These are phyloP conservation scores for Galeopterus variegatus DNA, from an alignment of 2,113 vertebrate species.

Conservation along the genomic window DNA sequence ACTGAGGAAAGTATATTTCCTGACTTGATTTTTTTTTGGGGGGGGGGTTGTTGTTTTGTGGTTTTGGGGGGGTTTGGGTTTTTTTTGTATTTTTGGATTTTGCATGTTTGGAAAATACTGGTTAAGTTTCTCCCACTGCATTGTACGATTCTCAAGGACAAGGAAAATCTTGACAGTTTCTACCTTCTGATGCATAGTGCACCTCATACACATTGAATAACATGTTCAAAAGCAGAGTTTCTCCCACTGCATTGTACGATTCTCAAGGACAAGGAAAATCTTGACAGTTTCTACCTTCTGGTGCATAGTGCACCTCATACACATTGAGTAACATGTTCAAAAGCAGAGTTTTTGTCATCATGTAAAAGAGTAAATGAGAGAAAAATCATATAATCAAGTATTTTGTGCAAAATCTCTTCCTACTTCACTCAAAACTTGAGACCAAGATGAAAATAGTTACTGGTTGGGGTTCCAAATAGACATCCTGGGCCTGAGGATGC, in stretches of 20 bases:
- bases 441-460: neutral
- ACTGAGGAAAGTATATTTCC: neutral
- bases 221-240: too few relatives aligned
- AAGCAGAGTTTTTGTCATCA: neutral
- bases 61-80: too few relatives aligned
- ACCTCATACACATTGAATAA: too few relatives aligned
- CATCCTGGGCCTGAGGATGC: neutral
- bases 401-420: slow-evolving; percentile 29
- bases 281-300: neutral
- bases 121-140: neutral
- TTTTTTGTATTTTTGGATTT: neutral
- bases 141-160: neutral
- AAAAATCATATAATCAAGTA: neutral
- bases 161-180: too few relatives aligned
- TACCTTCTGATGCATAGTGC: too few relatives aligned
- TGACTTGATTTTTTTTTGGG: neutral
- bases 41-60: too few relatives aligned
- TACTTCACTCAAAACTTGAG: slow-evolving; percentile 25
- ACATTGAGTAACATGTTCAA: neutral
- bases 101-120: neutral
- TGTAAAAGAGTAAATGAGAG: neutral
- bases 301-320: neutral
- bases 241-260: neutral
- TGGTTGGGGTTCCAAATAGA: neutral
- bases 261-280: neutral